Evolutionary conservation across 2,797 vertebrate genomes (phyloP), one percentile per base, ranked within the genome.

Genomic region (Premnoplex brunnescens): DNA sequence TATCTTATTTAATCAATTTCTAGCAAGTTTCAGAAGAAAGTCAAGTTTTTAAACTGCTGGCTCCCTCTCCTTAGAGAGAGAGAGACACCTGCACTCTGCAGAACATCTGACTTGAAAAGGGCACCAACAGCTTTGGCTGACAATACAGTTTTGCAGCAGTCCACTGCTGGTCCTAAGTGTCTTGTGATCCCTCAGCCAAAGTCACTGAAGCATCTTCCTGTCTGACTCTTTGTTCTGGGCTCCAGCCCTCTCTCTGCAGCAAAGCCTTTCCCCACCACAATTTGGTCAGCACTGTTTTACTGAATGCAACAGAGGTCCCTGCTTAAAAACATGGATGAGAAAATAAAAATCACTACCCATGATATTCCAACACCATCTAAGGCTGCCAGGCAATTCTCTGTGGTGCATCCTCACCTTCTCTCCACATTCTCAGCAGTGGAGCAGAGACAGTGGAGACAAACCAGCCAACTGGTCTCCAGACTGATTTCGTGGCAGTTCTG

Each of bases 401-500:
- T 46, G 30, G 32, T 58, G 27, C 1, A 0, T 59, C 10, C 36
- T 77, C 28, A 26, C 37, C n/a, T 67, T 75, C 34, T 84, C 32
- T 75, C 30, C 48, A 10, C 0, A 0, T 44, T 44, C 44, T 88
- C 68, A 86, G 34, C 0, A 1, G 17, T 32, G 36, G 49, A 86
- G 34, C 6, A 24, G 83, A 63, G 64, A 22, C 23, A 89, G 30
- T 23, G 43, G 41, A 76, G 55, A 68, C 20, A 39, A 54, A 75
- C 4, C 28, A 64, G 13, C 16, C 23, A 23, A 36, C 34, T 59
- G 12, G 7, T 64, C 62, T 71, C 41, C 69, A 80, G 12, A 9
- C 0, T 41, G 62, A 74, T 44, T 0, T 0, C 0, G 1, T 3
- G 3, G 23, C 10, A 9, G 46, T 34, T 37, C 54, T 51, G 36